phyloP scores from a whole-genome alignment of 2,113 vertebrate species.

The Nyctibius bracteatus region DNA sequence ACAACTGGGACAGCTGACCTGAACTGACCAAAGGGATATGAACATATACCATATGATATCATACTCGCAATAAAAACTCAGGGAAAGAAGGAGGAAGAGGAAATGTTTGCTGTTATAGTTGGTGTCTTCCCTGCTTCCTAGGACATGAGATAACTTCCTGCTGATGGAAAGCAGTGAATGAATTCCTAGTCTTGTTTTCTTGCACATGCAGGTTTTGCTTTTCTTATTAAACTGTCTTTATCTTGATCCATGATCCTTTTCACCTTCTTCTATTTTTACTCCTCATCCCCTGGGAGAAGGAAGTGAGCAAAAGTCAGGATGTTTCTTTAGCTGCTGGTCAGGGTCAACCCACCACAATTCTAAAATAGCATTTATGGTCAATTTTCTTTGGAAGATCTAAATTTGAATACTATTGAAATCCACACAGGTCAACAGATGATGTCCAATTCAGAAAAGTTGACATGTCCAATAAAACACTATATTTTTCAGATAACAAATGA shows the following conservation, averaged over 20 bases:
- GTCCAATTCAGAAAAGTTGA: background rate
- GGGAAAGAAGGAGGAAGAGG: background rate
- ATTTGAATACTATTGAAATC: background rate
- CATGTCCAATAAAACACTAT: background rate
- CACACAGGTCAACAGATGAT: background rate
- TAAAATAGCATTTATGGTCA: background rate
- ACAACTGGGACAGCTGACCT: background rate
- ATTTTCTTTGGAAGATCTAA: background rate
- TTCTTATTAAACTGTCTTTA: background rate
- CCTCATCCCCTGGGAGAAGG: background rate
- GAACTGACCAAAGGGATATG: background rate
- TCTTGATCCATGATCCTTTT: background rate
- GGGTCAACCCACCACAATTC: background rate
- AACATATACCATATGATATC: background rate
- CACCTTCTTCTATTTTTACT: background rate
- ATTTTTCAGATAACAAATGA: background rate
- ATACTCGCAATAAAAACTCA: rapidly evolving
- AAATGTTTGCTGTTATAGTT: background rate
- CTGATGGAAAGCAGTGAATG: background rate
- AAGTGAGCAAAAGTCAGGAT: background rate
- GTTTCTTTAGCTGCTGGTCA: background rate
- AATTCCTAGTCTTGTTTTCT: background rate
- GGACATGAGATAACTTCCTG: background rate
- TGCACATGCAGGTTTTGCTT: background rate
- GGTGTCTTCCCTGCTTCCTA: background rate